Base-by-base conservation (phyloP, 2,113 vertebrate genomes). In the Mesocricetus auratus region DNA sequence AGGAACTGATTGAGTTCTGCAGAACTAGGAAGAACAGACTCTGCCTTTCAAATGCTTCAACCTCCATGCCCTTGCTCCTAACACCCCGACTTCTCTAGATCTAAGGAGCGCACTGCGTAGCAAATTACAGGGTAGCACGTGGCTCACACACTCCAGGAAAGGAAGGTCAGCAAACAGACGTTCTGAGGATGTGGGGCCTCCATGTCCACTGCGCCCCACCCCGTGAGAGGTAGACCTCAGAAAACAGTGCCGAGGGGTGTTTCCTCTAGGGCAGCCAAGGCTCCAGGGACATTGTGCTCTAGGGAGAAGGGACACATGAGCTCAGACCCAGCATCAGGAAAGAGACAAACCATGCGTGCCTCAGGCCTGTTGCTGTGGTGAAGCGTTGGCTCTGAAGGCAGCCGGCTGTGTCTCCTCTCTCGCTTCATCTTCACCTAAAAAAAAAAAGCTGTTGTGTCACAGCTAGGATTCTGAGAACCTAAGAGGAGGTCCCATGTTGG, bases 91-190 rank as follows among this genome's bases (percentile, higher is more conserved):
- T 17, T 62, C n/a, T 31, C 24, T 42, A 42, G 7, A 2, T 31
- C 21, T 73, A 73, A 42, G 16, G 7, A 1, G 21, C 42, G 2
- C 9, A 13, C 21, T 69, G 33, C 29, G 66, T 33, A 17, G 29
- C 24, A 0, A 31, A 10, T 50, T 5, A 0, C 10, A n/a, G 42
- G n/a, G 19, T 5, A 0, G 16, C 74, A 31, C 1, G 3, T 11
- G 53, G 4, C 69, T 79, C 3, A 0, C 1, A 1, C 15, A 33
- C 77, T 29, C 50, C 42, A n/a, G 60, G 64, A 45, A 36, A 3
- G 3, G 10, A n/a, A 87, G 7, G 56, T 26, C 69, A 0, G 10
- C 6, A 13, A 78, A 13, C 42, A 31, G 22, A 13, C 60, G 29
- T 60, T 71, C 66, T 7, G 5, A 4, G 33, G 71, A 60, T 7